phyloP scores from a whole-genome alignment of 2,113 vertebrate genomes.

The Asarcornis scutulata region DNA sequence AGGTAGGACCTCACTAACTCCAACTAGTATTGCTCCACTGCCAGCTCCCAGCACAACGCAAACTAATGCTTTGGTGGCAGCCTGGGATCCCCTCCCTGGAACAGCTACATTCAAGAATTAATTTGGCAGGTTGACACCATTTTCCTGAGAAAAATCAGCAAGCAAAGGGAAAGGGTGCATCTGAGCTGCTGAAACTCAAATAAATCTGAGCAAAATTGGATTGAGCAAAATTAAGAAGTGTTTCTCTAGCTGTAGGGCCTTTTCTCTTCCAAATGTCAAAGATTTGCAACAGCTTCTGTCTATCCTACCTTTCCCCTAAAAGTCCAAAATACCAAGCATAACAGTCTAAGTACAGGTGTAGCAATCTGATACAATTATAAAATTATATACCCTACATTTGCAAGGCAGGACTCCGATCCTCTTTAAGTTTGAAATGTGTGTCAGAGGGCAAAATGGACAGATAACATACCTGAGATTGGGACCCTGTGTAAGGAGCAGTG shows the following conservation, averaged over 20 bases:
- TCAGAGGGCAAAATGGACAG: neutral
- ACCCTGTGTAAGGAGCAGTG: neutral
- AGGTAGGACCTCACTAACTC: neutral
- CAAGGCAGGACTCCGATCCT: neutral
- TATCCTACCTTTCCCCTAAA: neutral
- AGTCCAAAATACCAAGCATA: neutral
- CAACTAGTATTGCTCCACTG: neutral
- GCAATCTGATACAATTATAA: neutral
- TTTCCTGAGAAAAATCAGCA: neutral
- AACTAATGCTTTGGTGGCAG: neutral
- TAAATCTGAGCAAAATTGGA: neutral
- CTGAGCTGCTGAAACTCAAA: neutral
- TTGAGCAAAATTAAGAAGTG: neutral
- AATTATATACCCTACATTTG: neutral
- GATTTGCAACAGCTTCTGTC: neutral
- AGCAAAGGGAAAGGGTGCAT: neutral
- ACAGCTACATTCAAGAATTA: neutral
- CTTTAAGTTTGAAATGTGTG: neutral
- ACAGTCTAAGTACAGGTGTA: neutral
- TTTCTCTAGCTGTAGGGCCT: neutral
- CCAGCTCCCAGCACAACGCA: neutral
- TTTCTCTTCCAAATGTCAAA: neutral
- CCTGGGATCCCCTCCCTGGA: neutral
- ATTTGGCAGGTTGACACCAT: neutral
- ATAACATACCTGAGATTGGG: neutral